Evolutionary conservation across 1,140 invertebrate species (phyloP), one percentile per base, ranked within the genome.

Genomic region (Listronotus oregonensis): DNA sequence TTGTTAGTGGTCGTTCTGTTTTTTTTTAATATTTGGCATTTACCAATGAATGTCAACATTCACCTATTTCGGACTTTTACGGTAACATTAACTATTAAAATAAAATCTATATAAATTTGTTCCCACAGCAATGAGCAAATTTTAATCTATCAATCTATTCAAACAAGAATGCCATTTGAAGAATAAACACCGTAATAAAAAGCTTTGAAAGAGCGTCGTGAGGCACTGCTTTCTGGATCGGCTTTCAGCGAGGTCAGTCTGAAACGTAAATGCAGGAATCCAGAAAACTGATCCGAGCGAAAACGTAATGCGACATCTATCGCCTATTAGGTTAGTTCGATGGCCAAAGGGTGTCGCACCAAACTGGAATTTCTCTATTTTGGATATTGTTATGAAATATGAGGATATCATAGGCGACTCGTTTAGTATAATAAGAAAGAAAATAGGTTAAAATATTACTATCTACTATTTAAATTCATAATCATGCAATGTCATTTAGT

Each of bases 341-440:
- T 55, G 65, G 64, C 73, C 76, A 74, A 70, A 71, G 73, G 66
- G 72, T 70, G 76, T 70, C 76, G 76, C 76, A n/a, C 54, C 50
- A 54, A n/a, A 63, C 54, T 54, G 60, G 50, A 55, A 63, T 55
- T 54, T 63, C 51, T 54, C 15, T 44, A 44, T 63, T 59, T 46
- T n/a, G 17, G 39, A 21, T 57, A 37, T 18, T 27, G n/a, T n/a
- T n/a, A n/a, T n/a, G n/a, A n/a, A n/a, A n/a, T n/a, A 39, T 14
- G 14, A 8, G 17, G 6, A 9, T 12, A 7, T 7, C 11, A 50
- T 21, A 55, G 11, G 7, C 51, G n/a, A 39, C 15, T 37, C 3
- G n/a, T 18, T 17, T 18, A 18, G 7, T 18, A n/a, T n/a, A n/a
- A n/a, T n/a, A n/a, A n/a, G n/a, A n/a, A n/a, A n/a, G n/a, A n/a